phyloP scores from a whole-genome alignment of 2,888 invertebrate genomes.

The Metacarcinus magister region DNA sequence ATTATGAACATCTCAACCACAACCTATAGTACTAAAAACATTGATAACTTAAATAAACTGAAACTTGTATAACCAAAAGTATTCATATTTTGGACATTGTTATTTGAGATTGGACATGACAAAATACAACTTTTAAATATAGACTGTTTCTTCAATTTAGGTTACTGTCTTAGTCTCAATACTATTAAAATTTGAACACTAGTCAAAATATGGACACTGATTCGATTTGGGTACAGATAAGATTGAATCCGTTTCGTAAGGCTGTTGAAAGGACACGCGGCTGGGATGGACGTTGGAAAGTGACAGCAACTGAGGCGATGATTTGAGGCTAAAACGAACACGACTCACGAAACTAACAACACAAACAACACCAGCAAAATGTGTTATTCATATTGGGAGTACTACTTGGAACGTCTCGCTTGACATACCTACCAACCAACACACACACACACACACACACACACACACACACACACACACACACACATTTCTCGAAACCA shows the following conservation, averaged over 20 bases:
- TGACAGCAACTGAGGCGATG: no score
- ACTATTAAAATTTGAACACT: neutral
- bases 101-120: neutral
- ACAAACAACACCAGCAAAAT: neutral
- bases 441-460: no score
- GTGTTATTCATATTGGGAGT: neutral
- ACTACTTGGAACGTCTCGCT: neutral
- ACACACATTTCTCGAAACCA: neutral
- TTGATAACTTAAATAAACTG: no score
- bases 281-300: no score
- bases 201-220: neutral
- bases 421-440: neutral
- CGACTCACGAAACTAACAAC: neutral
- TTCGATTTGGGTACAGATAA: no score
- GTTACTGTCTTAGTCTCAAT: neutral
- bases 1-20: no score
- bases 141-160: neutral
- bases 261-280: no score
- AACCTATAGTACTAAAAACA: no score
- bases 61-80: no score
- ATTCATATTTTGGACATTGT: no score
- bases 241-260: no score
- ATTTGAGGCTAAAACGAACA: neutral
- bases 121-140: neutral
- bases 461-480: conserved; percentile 9